A percentile compares a stretch with the other conserved stretches of the same genome.
phyloP scores from a whole-genome alignment of 2,113 vertebrate species.

The Emydocephalus ijimae region DNA sequence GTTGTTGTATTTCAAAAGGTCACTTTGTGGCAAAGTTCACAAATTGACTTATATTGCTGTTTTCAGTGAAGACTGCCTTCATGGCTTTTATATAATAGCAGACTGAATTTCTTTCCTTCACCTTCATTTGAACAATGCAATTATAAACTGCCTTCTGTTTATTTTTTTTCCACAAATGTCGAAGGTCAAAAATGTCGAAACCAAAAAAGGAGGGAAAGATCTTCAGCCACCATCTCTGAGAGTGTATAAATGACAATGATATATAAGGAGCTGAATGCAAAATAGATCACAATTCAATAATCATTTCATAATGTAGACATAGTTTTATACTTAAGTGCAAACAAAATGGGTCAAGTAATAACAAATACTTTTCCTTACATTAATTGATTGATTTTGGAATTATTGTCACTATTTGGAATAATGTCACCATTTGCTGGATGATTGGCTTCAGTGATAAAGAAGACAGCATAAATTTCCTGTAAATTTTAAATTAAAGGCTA shows the following conservation, averaged over 20 bases:
- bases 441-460: constrained; percentile 93
- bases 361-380: constrained; percentile 74
- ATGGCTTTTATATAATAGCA: constrained; percentile 78
- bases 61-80: constrained; percentile 72
- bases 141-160: constrained; percentile 67
- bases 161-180: constrained; percentile 67
- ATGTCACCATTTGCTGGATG: constrained; percentile 87
- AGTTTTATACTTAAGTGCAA: constrained; percentile 70
- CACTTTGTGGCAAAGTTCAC: constrained; percentile 93
- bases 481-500: constrained; percentile 77
- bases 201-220: constrained; percentile 33
- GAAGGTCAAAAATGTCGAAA: constrained; percentile 69
- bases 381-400: constrained; percentile 80
- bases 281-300: constrained; percentile 69
- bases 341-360: constrained; percentile 77
- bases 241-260: constrained; percentile 28
- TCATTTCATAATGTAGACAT: constrained; percentile 44
- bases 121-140: constrained; percentile 76
- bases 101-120: constrained; percentile 66
- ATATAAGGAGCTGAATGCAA: constrained; percentile 52
- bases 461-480: constrained; percentile 78
- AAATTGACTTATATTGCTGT: constrained; percentile 88
- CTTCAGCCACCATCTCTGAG: constrained; percentile 28
- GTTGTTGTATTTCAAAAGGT: constrained; percentile 92
- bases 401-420: constrained; percentile 70